Base-by-base conservation (phyloP, 37 sponge, comb jelly and placozoan genomes). In the Cladorhizidae sp. region DNA sequence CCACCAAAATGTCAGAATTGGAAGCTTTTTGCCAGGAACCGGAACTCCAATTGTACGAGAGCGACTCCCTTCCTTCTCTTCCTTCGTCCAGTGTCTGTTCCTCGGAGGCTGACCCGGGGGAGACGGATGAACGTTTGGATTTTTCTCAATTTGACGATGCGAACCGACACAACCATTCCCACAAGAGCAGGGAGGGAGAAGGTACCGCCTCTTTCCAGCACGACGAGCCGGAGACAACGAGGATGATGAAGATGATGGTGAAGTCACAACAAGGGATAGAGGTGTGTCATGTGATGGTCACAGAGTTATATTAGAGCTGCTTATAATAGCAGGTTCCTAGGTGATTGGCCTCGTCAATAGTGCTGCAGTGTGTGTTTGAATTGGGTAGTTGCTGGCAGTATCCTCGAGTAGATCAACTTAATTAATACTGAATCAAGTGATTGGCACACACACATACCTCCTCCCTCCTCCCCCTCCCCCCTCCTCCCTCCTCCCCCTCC, bases 31-130 rank as follows among this genome's bases (percentile, higher is more conserved):
- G 31, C 17, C 67, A 79, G 67, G 80, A 73, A 55, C 74, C 79
- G 29, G 74, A 79, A 36, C 55, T 79, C 33, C 18, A 50, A 72
- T 25, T 63, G 40, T 73, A 79, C 31, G 77, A 75, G 38, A 72
- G 73, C 42, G 77, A 82, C 77, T 61, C 69, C 23, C 88, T 75
- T 64, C 31, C 83, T n/a, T 81, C 83, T 51, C 83, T 83, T 18
- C 83, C 83, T 9, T 40, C 72, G 54, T 72, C 76, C 38, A 36
- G 69, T 26, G 52, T 36, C 29, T 63, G 59, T 8, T 58, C 70
- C 7, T 63, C 72, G 14, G 67, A 64, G 36, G 80, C 73, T 11
- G 32, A 38, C 26, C 41, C 38, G 23, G 40, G 43, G 39, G 83
- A 76, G 23, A 23, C 28, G 28, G 78, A 82, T 56, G 71, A 72